phyloP scores from a whole-genome alignment of 2,888 invertebrate species.

The Teleiodes luculella region DNA sequence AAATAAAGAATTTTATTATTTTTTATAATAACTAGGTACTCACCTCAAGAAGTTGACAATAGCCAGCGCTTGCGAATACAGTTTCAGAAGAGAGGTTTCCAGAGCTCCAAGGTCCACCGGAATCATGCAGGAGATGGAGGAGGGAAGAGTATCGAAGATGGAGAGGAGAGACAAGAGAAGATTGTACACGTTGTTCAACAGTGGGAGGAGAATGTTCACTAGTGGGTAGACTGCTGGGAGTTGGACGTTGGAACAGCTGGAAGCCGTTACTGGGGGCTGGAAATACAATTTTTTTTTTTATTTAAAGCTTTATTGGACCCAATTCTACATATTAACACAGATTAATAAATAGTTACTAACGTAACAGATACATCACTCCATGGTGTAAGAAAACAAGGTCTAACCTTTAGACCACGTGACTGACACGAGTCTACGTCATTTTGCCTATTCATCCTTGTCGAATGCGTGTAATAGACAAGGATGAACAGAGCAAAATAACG shows the following conservation, averaged over 20 bases:
- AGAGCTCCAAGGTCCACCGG: slow-evolving; percentile 64
- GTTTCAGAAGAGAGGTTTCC: slow-evolving; percentile 62
- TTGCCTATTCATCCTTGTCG: too few relatives aligned
- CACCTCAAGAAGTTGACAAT: slow-evolving; percentile 62
- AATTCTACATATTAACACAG: too few relatives aligned
- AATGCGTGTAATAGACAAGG: too few relatives aligned
- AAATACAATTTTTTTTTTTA: too few relatives aligned
- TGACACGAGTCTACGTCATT: too few relatives aligned
- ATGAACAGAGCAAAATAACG: too few relatives aligned
- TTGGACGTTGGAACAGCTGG: slow-evolving; percentile 48
- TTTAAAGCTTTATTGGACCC: too few relatives aligned
- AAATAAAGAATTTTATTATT: background rate
- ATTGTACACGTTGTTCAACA: slow-evolving; percentile 71
- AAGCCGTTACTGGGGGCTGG: slow-evolving; percentile 57
- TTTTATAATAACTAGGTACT: background rate
- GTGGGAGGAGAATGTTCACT: slow-evolving; percentile 65
- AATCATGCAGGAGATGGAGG: slow-evolving; percentile 60
- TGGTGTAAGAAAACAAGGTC: too few relatives aligned
- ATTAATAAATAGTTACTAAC: too few relatives aligned
- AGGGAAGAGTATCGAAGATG: slow-evolving; percentile 66
- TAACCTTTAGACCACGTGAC: too few relatives aligned
- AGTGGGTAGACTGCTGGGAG: slow-evolving; percentile 68
- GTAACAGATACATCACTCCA: too few relatives aligned
- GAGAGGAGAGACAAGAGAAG: slow-evolving; percentile 65
- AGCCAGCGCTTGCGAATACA: slow-evolving; percentile 67